phyloP scores from a whole-genome alignment of 2,888 invertebrate genomes.

The Eupithecia exiguata region DNA sequence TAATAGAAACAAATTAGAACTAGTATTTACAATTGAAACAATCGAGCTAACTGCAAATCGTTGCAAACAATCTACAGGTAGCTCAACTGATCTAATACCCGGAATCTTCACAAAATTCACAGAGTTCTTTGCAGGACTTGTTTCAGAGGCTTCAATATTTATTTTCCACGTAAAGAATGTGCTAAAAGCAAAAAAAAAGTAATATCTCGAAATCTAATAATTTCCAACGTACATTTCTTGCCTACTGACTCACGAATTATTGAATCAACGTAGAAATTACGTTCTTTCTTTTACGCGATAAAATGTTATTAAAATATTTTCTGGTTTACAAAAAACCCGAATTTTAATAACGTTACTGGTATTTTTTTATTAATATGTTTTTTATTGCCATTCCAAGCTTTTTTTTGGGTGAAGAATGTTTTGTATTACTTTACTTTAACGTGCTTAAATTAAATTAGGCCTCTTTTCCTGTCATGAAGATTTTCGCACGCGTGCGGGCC shows the following conservation, averaged over 20 bases:
- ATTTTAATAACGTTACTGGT: background rate
- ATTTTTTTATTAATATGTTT: background rate
- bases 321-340: background rate
- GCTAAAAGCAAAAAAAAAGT: slow-evolving; percentile 31
- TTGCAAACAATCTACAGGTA: no score
- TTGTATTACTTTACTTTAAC: background rate
- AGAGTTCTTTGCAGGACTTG: background rate
- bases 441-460: background rate
- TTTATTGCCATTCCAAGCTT: background rate
- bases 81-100: no score
- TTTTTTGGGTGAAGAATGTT: background rate
- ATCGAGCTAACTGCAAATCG: no score
- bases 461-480: no score
- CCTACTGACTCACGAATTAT: slow-evolving; percentile 34
- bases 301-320: slow-evolving; percentile 24
- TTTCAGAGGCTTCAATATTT: slow-evolving; percentile 34
- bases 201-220: slow-evolving; percentile 33
- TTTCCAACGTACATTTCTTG: slow-evolving; percentile 33
- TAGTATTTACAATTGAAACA: no score
- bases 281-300: slow-evolving; percentile 24
- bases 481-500: no score
- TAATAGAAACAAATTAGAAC: no score
- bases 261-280: slow-evolving; percentile 31
- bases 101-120: background rate
- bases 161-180: slow-evolving; percentile 15